Conservation (phyloP, 1,140 invertebrate genomes). For the Scaptodrosophila lebanonensis region DNA sequence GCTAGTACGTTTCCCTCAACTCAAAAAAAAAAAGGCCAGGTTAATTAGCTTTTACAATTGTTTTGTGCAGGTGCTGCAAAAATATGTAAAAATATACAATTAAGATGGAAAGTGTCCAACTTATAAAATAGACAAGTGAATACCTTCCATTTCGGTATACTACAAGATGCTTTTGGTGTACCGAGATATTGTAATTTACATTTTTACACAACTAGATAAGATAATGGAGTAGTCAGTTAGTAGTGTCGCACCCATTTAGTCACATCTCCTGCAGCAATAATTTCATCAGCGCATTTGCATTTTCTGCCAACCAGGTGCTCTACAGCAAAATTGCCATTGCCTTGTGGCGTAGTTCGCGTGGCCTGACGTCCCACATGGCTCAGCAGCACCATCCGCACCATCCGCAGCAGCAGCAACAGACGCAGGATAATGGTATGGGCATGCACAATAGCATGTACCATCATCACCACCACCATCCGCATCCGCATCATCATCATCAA, state of each 20-base stretch:
- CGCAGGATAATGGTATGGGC: conserved; percentile 55
- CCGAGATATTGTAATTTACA: no score
- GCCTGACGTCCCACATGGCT: conserved; percentile 78
- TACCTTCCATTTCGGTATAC: no score
- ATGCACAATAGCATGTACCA: conserved; percentile 75
- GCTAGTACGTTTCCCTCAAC: no score
- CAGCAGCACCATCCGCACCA: conserved; percentile 40
- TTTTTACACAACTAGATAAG: no score
- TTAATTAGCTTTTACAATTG: no score
- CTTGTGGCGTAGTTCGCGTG: conserved; percentile 83
- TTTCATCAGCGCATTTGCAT: conserved; percentile 20
- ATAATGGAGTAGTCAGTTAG: no score
- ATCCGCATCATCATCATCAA: conserved; percentile 42
- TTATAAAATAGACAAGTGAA: no score
- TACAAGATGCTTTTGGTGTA: no score
- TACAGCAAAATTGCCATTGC: conserved; percentile 86
- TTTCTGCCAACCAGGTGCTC: conserved; percentile 78
- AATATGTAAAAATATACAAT: no score
- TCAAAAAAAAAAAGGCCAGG: no score
- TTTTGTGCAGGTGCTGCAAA: no score
- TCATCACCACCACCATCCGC: conserved; percentile 35
- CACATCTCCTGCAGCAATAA: conserved; percentile 5
- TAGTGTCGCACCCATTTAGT: not conserved
- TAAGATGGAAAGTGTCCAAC: no score
- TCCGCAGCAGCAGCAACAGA: conserved; percentile 33